Conservation (phyloP, 2,797 vertebrate species). For the Tolypeutes matacus region DNA sequence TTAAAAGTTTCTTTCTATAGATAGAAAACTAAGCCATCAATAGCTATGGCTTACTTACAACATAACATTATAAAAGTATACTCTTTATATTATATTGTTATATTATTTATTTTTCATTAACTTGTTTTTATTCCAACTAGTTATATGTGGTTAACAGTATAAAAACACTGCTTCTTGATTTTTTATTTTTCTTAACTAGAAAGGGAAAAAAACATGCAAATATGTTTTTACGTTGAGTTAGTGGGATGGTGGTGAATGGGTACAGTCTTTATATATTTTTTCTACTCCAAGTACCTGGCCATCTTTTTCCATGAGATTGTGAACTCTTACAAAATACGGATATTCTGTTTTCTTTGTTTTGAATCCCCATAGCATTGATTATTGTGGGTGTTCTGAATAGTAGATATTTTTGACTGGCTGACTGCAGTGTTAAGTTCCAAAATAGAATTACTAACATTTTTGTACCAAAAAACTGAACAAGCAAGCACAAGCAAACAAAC, state of each 20-base stretch:
- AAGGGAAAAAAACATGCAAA: conserved; percentile 8
- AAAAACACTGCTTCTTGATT: conserved; percentile 37
- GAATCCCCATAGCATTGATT: not conserved
- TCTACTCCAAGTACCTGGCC: not conserved
- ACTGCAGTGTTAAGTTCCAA: conserved; percentile 27
- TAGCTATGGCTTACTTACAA: conserved; percentile 32
- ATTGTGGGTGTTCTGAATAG: not conserved
- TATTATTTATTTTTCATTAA: not conserved
- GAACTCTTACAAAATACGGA: not conserved
- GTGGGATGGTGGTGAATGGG: not conserved
- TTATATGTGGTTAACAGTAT: conserved; percentile 54
- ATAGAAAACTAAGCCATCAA: conserved; percentile 42
- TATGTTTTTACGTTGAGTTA: conserved; percentile 31
- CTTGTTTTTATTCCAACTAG: conserved; percentile 21
- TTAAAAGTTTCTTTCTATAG: conserved; percentile 33
- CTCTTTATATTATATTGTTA: not conserved
- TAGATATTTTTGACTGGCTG: conserved; percentile 52
- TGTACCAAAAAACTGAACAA: conserved; percentile 62
- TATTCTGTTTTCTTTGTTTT: conserved; percentile 1
- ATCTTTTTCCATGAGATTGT: conserved; percentile 28
- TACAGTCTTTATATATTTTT: conserved; percentile 28
- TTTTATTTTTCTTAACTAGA: conserved; percentile 25
- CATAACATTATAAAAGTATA: not conserved
- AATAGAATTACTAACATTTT: conserved; percentile 37
- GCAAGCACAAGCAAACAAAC: conserved; percentile 1